phyloP scores from a whole-genome alignment of 2,888 invertebrate species.

The Caenorhabditis macrosperma region DNA sequence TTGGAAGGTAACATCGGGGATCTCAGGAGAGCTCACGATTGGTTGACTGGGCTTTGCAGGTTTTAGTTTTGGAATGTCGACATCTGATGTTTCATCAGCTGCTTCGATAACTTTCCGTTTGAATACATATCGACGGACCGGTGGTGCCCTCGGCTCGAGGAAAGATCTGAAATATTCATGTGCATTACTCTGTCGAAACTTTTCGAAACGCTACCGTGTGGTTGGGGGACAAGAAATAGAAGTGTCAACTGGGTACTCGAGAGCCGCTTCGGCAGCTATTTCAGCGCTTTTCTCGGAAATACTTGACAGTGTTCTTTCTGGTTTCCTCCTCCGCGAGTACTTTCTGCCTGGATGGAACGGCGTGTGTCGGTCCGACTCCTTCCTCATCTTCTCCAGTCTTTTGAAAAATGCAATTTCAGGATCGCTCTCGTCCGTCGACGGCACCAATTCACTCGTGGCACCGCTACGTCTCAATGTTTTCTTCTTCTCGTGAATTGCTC shows the following conservation, averaged over 20 bases:
- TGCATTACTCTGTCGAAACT: neutral
- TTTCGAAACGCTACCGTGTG: conserved; percentile 37
- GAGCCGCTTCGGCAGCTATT: conserved; percentile 60
- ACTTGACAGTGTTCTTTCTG: conserved; percentile 62
- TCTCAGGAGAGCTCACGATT: conserved; percentile 62
- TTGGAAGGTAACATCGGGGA: conserved; percentile 62
- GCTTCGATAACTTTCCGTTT: conserved; percentile 56
- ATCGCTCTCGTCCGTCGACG: conserved; percentile 63
- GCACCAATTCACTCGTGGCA: conserved; percentile 25
- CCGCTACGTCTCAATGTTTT: conserved; percentile 23
- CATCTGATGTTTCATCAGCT: conserved; percentile 59
- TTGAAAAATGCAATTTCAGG: conserved; percentile 62
- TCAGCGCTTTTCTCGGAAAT: conserved; percentile 72
- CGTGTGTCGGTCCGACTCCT: conserved; percentile 25
- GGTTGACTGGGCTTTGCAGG: conserved; percentile 19
- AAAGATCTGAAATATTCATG: conserved; percentile 38
- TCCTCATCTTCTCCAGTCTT: conserved; percentile 46
- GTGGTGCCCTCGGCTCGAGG: conserved; percentile 29
- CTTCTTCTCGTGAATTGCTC: conserved; percentile 21
- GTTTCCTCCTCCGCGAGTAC: conserved; percentile 30
- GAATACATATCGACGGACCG: conserved; percentile 18
- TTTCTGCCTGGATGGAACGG: conserved; percentile 26
- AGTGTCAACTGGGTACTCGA: conserved; percentile 42
- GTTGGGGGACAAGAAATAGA: conserved; percentile 60
- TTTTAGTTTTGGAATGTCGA: conserved; percentile 54